Evolutionary conservation across 2,888 invertebrate species (phyloP), one percentile per base, ranked within the genome.

Genomic region (Oscheius myriophilus): DNA sequence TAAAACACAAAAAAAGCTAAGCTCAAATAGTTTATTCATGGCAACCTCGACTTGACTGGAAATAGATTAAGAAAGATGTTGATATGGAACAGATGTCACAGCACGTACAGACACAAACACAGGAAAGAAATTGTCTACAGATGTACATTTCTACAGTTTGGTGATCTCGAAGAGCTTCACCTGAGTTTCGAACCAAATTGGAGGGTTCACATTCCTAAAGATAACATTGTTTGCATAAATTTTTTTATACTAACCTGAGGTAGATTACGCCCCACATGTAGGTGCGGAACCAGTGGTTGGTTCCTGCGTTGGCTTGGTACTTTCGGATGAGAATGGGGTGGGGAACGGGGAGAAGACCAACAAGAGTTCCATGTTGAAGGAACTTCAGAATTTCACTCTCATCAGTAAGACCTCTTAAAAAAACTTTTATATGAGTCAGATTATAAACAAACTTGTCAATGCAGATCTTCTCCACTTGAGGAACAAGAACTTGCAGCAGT

Each of bases 181-280:
- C 86, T 97, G 95, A 0, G 98, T 98, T 87, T 98, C 97, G 88
- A 96, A 97, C 98, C 98, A 98, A 80, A 98, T 93, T 0, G 98
- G 96, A 14, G 98, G 98, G 87, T 97, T 96, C 65, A 96, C 93
- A 89, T 98, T 98, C 85, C 96, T 94, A 89, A 54, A 90, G 83
- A 57, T 16, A 57, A 18, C 9, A 16, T 25, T 23, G 18, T 39
- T 33, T 18, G 0, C n/a, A 11, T 49, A 18, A 21, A 16, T 43
- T 1, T 41, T 25, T 25, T 25, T n/a, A 18, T 57, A 26, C 85
- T 85, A 87, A 93, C 92, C 95, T 92, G 83, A 98, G 91, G 89
- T 98, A 98, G 80, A 99, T 96, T 66, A 98, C 95, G 61, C 97
- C 98, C 97, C 97, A 99, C 91, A 98, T 94, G 88, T 98, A 99